Percentiles rank a stretch among this genome's conserved stretches.
phyloP scores from a whole-genome alignment of 2,797 vertebrate genomes.

The Nannoperca obscura region DNA sequence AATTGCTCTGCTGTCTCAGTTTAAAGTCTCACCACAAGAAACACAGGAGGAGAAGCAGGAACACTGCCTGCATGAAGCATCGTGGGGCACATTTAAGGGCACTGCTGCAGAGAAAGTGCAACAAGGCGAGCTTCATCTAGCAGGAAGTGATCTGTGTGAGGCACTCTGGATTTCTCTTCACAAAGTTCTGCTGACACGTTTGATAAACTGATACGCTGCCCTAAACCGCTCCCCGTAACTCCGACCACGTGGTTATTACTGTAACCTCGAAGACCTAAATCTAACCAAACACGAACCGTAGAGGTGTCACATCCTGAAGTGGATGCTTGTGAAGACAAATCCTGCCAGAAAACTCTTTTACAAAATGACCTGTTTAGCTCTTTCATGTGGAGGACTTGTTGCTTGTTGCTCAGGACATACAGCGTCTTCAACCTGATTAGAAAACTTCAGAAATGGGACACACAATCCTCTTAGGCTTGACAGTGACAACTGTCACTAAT shows the following conservation, averaged over 20 bases:
- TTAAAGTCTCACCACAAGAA: constrained; percentile 36
- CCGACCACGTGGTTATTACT: too few relatives aligned
- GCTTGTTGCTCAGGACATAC: not conserved
- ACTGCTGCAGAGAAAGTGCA: constrained; percentile 21
- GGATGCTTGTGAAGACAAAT: too few relatives aligned
- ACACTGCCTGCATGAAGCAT: constrained; percentile 6
- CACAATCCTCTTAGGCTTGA: not conserved
- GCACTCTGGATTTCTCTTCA: not conserved
- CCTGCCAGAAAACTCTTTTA: too few relatives aligned
- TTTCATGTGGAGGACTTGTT: not conserved
- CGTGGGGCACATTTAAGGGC: constrained; percentile 15
- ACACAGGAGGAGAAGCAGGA: not conserved
- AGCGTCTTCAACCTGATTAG: not conserved
- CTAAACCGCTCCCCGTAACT: too few relatives aligned
- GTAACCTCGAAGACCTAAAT: too few relatives aligned
- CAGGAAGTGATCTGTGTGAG: not conserved
- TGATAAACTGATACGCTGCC: not conserved
- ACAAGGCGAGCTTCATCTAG: not conserved
- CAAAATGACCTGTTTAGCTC: not conserved
- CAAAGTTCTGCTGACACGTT: not conserved
- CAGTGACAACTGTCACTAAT: not conserved
- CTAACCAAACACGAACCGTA: not conserved
- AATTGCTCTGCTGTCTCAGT: constrained; percentile 51
- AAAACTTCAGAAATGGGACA: not conserved
- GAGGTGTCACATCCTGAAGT: not conserved